A percentile compares a stretch with the other conserved stretches of the same genome.
Conservation (phyloP, 2,113 vertebrate genomes). For the Sander vitreus region DNA sequence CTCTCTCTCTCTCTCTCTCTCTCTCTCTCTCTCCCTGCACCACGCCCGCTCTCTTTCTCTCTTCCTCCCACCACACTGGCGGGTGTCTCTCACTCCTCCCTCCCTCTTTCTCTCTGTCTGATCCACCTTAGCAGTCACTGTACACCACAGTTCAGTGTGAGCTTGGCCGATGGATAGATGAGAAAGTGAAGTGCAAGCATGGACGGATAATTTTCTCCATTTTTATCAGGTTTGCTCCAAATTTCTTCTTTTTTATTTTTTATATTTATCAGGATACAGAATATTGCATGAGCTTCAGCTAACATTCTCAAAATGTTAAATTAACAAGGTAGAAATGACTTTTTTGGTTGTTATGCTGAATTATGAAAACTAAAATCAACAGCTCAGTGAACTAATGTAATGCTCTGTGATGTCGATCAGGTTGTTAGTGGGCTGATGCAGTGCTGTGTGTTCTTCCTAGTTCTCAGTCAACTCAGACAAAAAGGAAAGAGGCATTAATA, state of each 20-base stretch:
- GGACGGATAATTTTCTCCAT: constrained; percentile 50
- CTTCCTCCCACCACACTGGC: not conserved
- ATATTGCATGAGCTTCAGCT: not conserved
- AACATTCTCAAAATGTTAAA: not conserved
- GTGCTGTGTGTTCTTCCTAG: constrained; percentile 54
- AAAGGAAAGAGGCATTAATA: not conserved
- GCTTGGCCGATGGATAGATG: constrained; percentile 9
- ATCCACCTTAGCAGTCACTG: not conserved
- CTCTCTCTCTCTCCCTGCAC: not conserved
- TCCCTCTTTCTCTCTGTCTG: not conserved
- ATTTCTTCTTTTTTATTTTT: constrained; percentile 9
- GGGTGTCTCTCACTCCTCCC: not conserved
- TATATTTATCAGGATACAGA: not conserved
- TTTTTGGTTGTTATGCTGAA: not conserved
- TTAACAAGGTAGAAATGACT: not conserved
- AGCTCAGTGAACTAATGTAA: not conserved
- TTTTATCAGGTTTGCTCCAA: constrained; percentile 46
- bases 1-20: not conserved
- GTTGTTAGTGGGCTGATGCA: constrained; percentile 36
- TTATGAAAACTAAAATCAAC: not conserved
- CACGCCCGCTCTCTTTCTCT: not conserved
- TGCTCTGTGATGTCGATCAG: not conserved
- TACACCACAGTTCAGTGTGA: constrained; percentile 13
- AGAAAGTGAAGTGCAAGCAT: constrained; percentile 39
- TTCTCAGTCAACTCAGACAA: constrained; percentile 3